A percentile compares a stretch with the other conserved stretches of the same genome.
Evolutionary conservation across 2,888 invertebrate genomes (phyloP).

Genomic region (Mesopsocus fuscifrons): DNA sequence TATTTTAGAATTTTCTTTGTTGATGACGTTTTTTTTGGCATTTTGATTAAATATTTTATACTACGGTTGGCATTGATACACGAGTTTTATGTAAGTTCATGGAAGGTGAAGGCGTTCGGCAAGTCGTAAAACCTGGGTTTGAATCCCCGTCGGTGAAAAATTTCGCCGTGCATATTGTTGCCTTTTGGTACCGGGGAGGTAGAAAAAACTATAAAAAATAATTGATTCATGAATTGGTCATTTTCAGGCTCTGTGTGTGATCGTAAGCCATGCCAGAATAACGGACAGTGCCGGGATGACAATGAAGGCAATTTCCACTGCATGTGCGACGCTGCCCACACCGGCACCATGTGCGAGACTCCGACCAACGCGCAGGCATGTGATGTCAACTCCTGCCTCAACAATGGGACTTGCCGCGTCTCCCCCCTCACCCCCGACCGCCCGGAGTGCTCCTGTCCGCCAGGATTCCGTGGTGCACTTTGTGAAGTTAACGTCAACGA

Average conservation of each 20-base stretch:
- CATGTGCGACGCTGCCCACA: constrained; percentile 13
- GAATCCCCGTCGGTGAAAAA: too few relatives aligned
- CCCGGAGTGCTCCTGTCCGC: constrained; percentile 37
- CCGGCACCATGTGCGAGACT: constrained; percentile 44
- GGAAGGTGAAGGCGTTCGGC: too few relatives aligned
- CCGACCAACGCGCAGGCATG: constrained; percentile 26
- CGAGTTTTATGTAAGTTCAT: too few relatives aligned
- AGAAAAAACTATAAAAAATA: too few relatives aligned
- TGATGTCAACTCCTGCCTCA: constrained; percentile 53
- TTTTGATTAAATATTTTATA: too few relatives aligned
- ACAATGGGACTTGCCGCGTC: constrained; percentile 58
- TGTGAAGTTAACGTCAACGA: constrained; percentile 51
- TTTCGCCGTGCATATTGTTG: too few relatives aligned
- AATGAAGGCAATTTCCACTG: constrained; percentile 50
- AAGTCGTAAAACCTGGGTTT: too few relatives aligned
- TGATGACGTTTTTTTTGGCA: too few relatives aligned
- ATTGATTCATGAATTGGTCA: too few relatives aligned
- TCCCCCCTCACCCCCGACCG: constrained; percentile 26
- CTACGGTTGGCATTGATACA: too few relatives aligned
- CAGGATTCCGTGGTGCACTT: constrained; percentile 71
- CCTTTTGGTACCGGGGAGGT: too few relatives aligned
- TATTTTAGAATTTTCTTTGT: too few relatives aligned
- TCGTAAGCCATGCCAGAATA: constrained; percentile 45
- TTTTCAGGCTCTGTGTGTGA: constrained; percentile 44
- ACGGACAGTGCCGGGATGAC: constrained; percentile 50